A percentile compares a stretch with the other conserved stretches of the same genome.
Conservation (phyloP, 2,888 invertebrate genomes). For the Sesia bembeciformis region DNA sequence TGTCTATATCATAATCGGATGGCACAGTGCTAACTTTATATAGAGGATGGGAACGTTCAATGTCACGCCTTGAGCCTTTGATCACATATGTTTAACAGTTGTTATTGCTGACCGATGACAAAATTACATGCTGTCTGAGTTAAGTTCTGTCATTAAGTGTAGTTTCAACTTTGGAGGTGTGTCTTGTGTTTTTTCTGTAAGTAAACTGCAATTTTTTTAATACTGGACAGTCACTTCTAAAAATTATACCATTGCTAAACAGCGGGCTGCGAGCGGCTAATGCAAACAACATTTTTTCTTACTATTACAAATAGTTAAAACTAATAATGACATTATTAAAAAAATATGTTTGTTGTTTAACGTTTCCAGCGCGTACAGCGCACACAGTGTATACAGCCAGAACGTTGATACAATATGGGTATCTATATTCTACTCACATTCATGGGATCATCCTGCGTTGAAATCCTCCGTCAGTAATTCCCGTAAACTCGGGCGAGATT, state of each 20-base stretch:
- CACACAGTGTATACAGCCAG: too few relatives aligned
- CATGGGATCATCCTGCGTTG: too few relatives aligned
- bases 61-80: conserved; percentile 15
- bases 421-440: too few relatives aligned
- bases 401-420: too few relatives aligned
- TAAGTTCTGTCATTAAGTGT: conserved; percentile 27
- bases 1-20: neutral
- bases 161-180: conserved; percentile 15
- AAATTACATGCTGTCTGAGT: conserved; percentile 26
- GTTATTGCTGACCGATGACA: conserved; percentile 7
- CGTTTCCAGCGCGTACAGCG: too few relatives aligned
- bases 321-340: neutral
- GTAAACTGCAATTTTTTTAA: conserved; percentile 19
- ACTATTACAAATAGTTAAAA: neutral
- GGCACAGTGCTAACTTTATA: neutral
- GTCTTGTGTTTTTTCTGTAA: conserved; percentile 10
- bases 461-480: too few relatives aligned
- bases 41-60: conserved; percentile 21
- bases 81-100: conserved; percentile 11
- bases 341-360: too few relatives aligned
- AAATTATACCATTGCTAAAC: conserved; percentile 20
- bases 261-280: neutral
- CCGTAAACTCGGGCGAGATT: too few relatives aligned
- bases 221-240: conserved; percentile 22
- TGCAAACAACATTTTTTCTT: neutral